A percentile compares a stretch with the other conserved stretches of the same genome.
Evolutionary conservation across 2,113 vertebrate genomes (phyloP).

Genomic region (Euleptes europaea): DNA sequence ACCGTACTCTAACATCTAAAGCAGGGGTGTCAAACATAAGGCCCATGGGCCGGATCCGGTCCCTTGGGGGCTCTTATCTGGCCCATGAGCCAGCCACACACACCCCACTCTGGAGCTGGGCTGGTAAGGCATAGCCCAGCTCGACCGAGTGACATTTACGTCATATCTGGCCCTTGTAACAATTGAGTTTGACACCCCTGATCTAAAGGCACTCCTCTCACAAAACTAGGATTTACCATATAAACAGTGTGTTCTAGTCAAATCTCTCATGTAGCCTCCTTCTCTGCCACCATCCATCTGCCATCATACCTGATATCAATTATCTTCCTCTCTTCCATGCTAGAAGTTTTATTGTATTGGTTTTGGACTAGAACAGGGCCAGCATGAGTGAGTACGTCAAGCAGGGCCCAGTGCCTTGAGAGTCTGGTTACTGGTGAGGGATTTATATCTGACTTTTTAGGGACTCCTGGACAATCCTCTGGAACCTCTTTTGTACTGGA

Average conservation of each 20-base stretch:
- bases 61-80: too few relatives aligned
- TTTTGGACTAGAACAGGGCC: background rate
- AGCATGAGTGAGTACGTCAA: background rate
- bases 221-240: rapidly evolving
- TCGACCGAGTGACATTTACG: too few relatives aligned
- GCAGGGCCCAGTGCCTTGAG: background rate
- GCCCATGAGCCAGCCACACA: too few relatives aligned
- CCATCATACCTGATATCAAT: background rate
- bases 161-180: too few relatives aligned
- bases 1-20: background rate
- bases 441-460: background rate
- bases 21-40: too few relatives aligned
- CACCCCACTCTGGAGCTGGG: too few relatives aligned
- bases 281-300: background rate
- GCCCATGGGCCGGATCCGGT: too few relatives aligned
- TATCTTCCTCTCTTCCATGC: background rate
- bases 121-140: too few relatives aligned
- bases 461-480: background rate
- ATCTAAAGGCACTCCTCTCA: background rate
- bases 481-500: conserved; percentile 25
- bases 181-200: too few relatives aligned
- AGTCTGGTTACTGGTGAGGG: background rate
- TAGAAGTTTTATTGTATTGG: background rate
- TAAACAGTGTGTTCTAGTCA: background rate
- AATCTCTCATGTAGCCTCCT: too few relatives aligned